Evolutionary conservation across 2,797 vertebrate genomes (phyloP).

Genomic region (Spondyliosoma cantharus): DNA sequence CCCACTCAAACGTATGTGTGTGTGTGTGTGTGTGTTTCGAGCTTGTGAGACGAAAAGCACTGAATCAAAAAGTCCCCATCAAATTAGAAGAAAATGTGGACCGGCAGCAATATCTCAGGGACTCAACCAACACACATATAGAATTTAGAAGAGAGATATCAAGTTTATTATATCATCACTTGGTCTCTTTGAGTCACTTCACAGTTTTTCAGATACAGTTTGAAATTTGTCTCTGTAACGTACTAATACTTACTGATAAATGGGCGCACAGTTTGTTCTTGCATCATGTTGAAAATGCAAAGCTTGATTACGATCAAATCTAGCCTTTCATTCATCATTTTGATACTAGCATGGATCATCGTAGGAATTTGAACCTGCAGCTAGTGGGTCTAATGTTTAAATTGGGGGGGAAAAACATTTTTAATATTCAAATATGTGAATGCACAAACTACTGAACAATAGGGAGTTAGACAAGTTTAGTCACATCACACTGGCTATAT

Average conservation of each 20-base stretch:
- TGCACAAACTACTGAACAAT: slow-evolving; percentile 1
- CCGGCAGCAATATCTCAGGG: slow-evolving; percentile 78
- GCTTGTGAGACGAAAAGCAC: slow-evolving; percentile 49
- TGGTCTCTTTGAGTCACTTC: slow-evolving; percentile 45
- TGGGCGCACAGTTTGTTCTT: slow-evolving; percentile 6
- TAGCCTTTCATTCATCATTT: slow-evolving; percentile 22
- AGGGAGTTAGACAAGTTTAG: background rate
- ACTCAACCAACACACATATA: slow-evolving; percentile 54
- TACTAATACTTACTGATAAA: background rate
- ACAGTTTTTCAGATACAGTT: slow-evolving; percentile 33
- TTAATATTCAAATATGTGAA: slow-evolving; percentile 4
- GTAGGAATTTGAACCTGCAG: slow-evolving; percentile 10
- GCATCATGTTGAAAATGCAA: slow-evolving; percentile 13
- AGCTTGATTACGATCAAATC: slow-evolving; percentile 35
- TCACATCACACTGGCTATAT: background rate
- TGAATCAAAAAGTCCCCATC: slow-evolving; percentile 53
- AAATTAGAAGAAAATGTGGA: slow-evolving; percentile 44
- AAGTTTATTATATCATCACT: slow-evolving; percentile 43
- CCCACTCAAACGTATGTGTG: slow-evolving; percentile 16
- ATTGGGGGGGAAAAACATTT: background rate
- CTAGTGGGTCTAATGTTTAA: background rate
- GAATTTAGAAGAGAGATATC: slow-evolving; percentile 46
- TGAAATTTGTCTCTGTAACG: slow-evolving; percentile 20
- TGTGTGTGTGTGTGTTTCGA: slow-evolving; percentile 17
- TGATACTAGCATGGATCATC: slow-evolving; percentile 2